Evolutionary conservation across 2,797 vertebrate species (phyloP), one percentile per base, ranked within the genome.

Genomic region (Neosalanx taihuensis): DNA sequence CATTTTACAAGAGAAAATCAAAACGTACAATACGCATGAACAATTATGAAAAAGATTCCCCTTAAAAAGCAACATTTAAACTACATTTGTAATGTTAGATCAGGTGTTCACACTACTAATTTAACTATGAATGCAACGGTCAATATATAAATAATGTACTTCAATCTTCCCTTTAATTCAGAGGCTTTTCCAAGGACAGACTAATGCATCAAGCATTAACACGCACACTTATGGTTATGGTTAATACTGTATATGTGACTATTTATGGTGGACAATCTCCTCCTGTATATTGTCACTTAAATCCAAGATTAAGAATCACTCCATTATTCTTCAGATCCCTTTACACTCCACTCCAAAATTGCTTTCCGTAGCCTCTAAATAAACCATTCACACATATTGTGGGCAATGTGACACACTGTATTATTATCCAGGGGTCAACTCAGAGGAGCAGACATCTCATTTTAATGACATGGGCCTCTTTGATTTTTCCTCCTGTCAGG

Each of bases 351-450:
- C 5, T 58, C 29, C 7, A 41, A n/a, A 17, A n/a, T 56, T 56
- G 15, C 51, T 56, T 74, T 82, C 79, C 81, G 72, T 76, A 71
- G 70, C 59, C 64, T 75, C 37, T 78, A 69, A 77, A 73, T 71
- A 72, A 79, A 70, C 67, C 66, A 58, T 75, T 26, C 1, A 57
- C 62, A 75, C 72, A 23, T 23, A 70, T 46, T 66, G 49, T 35
- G 72, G 51, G 17, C 56, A 63, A 68, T 46, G 61, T 41, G 72
- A 64, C 53, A 71, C 65, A 84, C 73, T 60, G 72, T 83, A 65
- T 78, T 77, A 78, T 76, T 46, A 66, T 75, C 70, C 10, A 31
- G 71, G 76, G 76, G 77, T 81, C 74, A 83, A 81, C 29, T 35
- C 35, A 71, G 82, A 17, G 35, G 53, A 60, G 12, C 18, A n/a